phyloP scores from a whole-genome alignment of 2,888 invertebrate species.

The Andrena fulva region DNA sequence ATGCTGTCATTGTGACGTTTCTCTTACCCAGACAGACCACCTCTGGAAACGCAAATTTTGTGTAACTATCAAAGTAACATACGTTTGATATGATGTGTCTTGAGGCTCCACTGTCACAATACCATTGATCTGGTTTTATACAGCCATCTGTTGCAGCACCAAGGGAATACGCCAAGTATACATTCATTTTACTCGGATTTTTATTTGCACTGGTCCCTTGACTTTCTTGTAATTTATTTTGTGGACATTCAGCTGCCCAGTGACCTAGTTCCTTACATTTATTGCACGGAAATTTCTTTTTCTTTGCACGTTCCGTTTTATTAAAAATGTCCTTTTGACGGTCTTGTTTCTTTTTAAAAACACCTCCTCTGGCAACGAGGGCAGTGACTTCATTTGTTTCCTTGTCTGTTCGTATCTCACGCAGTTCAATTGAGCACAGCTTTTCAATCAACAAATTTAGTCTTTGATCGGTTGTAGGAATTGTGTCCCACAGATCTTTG shows the following conservation, averaged over 20 bases:
- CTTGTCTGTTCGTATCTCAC: background rate
- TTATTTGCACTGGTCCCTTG: background rate
- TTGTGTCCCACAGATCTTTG: no score
- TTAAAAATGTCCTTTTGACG: background rate
- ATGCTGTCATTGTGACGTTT: no score
- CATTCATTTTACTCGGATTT: background rate
- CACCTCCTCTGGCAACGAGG: background rate
- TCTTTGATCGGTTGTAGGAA: no score
- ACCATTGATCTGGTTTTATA: background rate
- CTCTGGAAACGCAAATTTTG: no score
- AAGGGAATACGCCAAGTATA: background rate
- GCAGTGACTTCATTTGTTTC: background rate
- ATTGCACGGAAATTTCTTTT: background rate
- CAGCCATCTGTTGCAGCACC: background rate
- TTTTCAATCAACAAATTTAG: background rate
- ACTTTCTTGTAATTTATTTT: background rate
- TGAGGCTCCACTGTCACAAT: background rate
- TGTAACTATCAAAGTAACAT: no score
- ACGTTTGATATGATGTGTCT: no score
- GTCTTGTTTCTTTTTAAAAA: background rate
- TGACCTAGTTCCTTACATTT: background rate
- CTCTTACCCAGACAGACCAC: no score
- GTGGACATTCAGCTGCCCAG: background rate
- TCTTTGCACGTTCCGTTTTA: background rate
- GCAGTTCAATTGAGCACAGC: background rate